Percentiles rank a stretch among this genome's conserved stretches.
Conservation (phyloP, 2,113 vertebrate genomes). For the Girardinichthys multiradiatus region DNA sequence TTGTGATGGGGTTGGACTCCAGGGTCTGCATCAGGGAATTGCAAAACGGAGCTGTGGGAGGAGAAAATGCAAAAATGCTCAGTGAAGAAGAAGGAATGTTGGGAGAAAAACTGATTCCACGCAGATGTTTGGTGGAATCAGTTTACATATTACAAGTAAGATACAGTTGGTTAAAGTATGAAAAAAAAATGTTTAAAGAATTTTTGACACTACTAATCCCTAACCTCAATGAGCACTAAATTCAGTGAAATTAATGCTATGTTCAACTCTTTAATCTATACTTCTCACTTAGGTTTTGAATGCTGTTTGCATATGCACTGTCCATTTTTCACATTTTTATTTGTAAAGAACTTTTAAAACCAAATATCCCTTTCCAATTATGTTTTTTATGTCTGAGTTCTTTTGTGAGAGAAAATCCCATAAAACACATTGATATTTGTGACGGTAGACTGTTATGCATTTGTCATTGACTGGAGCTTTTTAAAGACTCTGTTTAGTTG, state of each 20-base stretch:
- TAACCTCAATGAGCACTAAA: neutral
- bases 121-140: neutral
- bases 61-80: neutral
- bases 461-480: neutral
- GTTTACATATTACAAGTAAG: neutral
- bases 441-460: neutral
- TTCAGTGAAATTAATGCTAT: too few species aligned
- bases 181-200: neutral
- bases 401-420: neutral
- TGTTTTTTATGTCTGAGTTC: neutral
- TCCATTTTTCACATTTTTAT: neutral
- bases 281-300: neutral
- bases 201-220: neutral
- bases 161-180: neutral
- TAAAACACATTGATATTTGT: neutral
- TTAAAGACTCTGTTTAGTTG: neutral
- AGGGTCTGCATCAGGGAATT: conserved; percentile 90
- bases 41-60: conserved; percentile 89
- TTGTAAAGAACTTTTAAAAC: too few species aligned
- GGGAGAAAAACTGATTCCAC: neutral
- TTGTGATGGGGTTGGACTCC: conserved; percentile 94
- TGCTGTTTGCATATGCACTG: neutral
- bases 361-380: neutral
- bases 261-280: too few species aligned
- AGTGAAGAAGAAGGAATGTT: neutral